Percentiles rank a stretch among this genome's conserved stretches.
Conservation (phyloP, 2,797 vertebrate genomes). For the Trematomus bernacchii region DNA sequence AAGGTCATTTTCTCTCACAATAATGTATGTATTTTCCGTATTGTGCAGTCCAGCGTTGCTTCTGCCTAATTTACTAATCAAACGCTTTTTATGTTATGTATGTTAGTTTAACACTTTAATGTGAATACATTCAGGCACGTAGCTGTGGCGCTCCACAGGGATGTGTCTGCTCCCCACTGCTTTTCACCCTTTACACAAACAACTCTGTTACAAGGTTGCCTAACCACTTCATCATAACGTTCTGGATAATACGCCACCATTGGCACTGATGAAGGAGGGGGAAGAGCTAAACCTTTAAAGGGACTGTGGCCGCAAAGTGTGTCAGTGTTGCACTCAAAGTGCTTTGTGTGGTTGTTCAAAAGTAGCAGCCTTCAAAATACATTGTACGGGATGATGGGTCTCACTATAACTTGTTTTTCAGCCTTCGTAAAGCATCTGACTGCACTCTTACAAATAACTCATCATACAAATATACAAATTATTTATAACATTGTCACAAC, state of each 20-base stretch:
- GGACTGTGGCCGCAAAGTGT: too few relatives aligned
- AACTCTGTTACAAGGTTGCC: too few relatives aligned
- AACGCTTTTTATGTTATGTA: not conserved
- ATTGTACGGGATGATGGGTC: not conserved
- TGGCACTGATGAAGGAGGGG: too few relatives aligned
- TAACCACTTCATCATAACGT: too few relatives aligned
- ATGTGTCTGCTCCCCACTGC: too few relatives aligned
- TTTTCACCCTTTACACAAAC: too few relatives aligned
- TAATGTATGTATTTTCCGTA: conserved; percentile 1
- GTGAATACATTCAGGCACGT: not conserved
- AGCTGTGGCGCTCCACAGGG: too few relatives aligned
- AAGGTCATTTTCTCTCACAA: not conserved
- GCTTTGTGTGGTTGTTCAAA: not conserved
- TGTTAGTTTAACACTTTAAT: not conserved
- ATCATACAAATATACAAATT: conserved; percentile 2
- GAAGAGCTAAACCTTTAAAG: too few relatives aligned
- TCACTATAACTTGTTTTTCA: not conserved
- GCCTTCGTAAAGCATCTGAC: conserved; percentile 7
- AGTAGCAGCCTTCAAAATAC: not conserved
- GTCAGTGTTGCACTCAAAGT: too few relatives aligned
- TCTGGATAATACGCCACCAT: too few relatives aligned
- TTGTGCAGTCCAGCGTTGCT: not conserved
- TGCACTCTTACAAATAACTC: conserved; percentile 13
- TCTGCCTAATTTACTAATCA: not conserved
- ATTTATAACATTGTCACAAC: conserved; percentile 30